A percentile compares a stretch with the other conserved stretches of the same genome.
Evolutionary conservation across 2,888 invertebrate species (phyloP).

Genomic region (Eudemis profundana): DNA sequence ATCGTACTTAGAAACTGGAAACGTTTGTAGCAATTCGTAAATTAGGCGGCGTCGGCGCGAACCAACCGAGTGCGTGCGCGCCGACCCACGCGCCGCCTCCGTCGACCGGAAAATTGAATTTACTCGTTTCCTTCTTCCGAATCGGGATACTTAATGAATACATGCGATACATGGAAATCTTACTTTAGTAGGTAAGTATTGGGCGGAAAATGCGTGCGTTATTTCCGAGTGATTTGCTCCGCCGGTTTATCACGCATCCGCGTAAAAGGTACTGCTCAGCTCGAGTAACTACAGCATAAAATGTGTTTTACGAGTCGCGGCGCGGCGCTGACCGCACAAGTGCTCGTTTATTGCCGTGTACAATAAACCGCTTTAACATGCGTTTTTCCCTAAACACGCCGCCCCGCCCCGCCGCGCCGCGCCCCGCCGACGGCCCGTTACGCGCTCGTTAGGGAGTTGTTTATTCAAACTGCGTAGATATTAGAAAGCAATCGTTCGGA

Average conservation of each 20-base stretch:
- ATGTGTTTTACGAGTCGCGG: conserved; percentile 3
- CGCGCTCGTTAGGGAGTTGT: conserved; percentile 36
- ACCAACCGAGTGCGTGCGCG: neutral
- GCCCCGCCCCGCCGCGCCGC: neutral
- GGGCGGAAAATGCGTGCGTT: conserved; percentile 13
- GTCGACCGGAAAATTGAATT: conserved; percentile 19
- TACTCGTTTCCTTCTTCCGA: conserved; percentile 10
- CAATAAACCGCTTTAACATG: conserved; percentile 7
- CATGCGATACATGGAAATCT: conserved; percentile 27
- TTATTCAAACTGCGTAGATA: conserved; percentile 39
- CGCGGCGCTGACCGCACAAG: neutral
- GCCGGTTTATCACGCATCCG: neutral
- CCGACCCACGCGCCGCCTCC: neutral
- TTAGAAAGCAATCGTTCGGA: conserved; percentile 35
- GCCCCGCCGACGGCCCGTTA: neutral
- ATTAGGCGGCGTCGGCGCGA: conserved; percentile 1
- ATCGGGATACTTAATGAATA: conserved; percentile 33
- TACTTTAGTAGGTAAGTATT: conserved; percentile 1
- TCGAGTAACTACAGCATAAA: conserved; percentile 7
- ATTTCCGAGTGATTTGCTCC: conserved; percentile 20
- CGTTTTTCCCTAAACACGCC: neutral
- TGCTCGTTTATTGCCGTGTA: conserved; percentile 6
- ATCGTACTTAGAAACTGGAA: neutral
- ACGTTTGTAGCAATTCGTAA: conserved; percentile 1
- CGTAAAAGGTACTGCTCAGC: neutral